Evolutionary conservation across 2,113 vertebrate species (phyloP).

Genomic region (Morone saxatilis): DNA sequence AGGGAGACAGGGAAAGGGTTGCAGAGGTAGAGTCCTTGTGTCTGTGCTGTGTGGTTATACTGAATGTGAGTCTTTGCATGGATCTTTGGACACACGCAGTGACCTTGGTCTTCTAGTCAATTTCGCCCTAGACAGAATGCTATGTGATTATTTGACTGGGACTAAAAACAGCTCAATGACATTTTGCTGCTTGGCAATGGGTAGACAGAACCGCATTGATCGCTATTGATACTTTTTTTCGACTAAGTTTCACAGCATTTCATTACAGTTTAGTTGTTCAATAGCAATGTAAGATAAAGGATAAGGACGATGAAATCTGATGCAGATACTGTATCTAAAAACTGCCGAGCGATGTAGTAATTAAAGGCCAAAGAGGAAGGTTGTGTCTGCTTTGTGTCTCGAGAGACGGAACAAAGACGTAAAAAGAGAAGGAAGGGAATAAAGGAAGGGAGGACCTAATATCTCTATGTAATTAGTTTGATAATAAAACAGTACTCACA

Average conservation of each 20-base stretch:
- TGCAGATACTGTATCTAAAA: constrained; percentile 45
- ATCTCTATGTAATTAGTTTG: not conserved
- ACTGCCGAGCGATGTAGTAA: constrained; percentile 42
- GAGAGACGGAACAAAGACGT: constrained; percentile 1
- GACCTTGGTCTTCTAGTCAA: constrained; percentile 76
- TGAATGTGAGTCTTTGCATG: constrained; percentile 34
- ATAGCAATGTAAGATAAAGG: constrained; percentile 48
- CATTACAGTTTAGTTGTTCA: constrained; percentile 67
- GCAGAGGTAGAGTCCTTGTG: not conserved
- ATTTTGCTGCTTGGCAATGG: constrained; percentile 52
- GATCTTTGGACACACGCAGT: constrained; percentile 47
- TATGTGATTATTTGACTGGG: constrained; percentile 70
- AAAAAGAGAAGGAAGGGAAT: not conserved
- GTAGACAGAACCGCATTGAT: constrained; percentile 72
- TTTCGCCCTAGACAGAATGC: constrained; percentile 66
- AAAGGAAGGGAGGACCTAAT: not conserved
- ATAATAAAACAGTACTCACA: not conserved
- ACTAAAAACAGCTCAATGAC: constrained; percentile 74
- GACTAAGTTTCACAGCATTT: constrained; percentile 58
- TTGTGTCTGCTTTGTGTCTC: constrained; percentile 34
- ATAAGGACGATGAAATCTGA: constrained; percentile 54
- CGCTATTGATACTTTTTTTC: constrained; percentile 57
- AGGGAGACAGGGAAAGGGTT: not conserved
- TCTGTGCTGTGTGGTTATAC: not conserved
- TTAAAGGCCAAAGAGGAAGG: constrained; percentile 19